Base-by-base conservation (phyloP, 2,888 invertebrate species). In the Nemoura dubitans region DNA sequence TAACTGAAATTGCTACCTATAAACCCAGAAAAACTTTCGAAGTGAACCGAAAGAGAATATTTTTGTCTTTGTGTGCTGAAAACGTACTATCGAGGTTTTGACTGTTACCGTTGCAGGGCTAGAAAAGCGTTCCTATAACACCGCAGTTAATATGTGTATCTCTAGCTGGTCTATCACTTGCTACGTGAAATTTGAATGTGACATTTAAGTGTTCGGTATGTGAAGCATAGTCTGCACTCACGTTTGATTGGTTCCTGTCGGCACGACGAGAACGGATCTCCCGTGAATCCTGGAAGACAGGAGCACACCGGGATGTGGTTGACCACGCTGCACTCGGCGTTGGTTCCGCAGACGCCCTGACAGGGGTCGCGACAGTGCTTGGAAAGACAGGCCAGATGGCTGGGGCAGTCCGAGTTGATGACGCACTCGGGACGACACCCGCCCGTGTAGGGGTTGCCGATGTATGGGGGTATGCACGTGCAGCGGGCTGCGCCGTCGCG, bases 361-460 rank as follows among this genome's bases (percentile, higher is more conserved):
- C 97, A 98, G 6, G 97, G 97, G 92, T 97, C 95, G 89, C 97
- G 93, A 89, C 97, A 97, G 90, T 97, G 96, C 90, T 96, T 96
- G 87, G 96, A 96, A 82, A 97, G 93, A 90, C 97, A 97, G 76
- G 97, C 95, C 88, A 96, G 92, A 89, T 95, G 93, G 89, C 94
- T 95, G 6, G 96, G 93, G 90, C 97, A 97, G 90, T 97, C 97
- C 0, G 96, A 94, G 91, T 96, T 97, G 88, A 95, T 94, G 16
- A 95, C 94, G 91, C 97, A 97, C 92, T 97, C 97, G 0, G 97
- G 97, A 88, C 96, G 93, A 90, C 97, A 98, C 43, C 97, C 97
- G 26, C 96, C 95, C 25, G 94, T 94, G 90, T 97, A 97, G 3
- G 97, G 97, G 92, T 98, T 96, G 10, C 97, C 97, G 88, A 96